A percentile compares a stretch with the other conserved stretches of the same genome.
Evolutionary conservation across 2,888 invertebrate species (phyloP).

Genomic region (Aphodius granarius): DNA sequence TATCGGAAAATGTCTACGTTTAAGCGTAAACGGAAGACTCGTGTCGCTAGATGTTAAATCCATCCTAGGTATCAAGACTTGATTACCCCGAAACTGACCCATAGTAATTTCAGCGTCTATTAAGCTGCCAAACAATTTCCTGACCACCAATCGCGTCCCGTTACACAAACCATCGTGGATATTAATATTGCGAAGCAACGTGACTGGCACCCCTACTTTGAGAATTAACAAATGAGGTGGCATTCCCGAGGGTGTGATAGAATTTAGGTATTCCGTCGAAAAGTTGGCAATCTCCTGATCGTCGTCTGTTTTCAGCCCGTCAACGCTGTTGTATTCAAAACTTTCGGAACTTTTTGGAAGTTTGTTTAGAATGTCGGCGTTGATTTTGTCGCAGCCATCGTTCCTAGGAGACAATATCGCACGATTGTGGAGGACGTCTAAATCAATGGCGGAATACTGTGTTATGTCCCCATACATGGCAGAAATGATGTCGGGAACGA

Average conservation of each 20-base stretch:
- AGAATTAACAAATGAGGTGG: constrained; percentile 34
- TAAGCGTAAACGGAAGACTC: constrained; percentile 19
- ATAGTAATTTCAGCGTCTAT: not conserved
- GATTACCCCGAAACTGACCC: not conserved
- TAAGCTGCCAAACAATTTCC: not conserved
- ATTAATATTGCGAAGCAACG: constrained; percentile 31
- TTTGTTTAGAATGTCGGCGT: not conserved
- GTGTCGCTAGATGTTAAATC: constrained; percentile 16
- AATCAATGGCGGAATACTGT: not conserved
- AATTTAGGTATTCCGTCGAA: constrained; percentile 24
- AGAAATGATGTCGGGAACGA: not conserved
- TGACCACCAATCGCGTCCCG: constrained; percentile 18
- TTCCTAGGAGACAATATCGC: not conserved
- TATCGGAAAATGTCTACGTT: constrained; percentile 33
- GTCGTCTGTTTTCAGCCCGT: not conserved
- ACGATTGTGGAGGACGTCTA: not conserved
- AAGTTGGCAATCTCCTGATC: constrained; percentile 17
- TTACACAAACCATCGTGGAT: constrained; percentile 27
- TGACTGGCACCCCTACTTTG: constrained; percentile 32
- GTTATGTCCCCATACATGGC: not conserved
- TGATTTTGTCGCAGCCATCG: not conserved
- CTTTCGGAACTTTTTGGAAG: not conserved
- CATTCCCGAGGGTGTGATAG: constrained; percentile 26
- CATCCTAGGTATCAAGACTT: constrained; percentile 15
- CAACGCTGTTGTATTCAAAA: not conserved